Conservation (phyloP, 1,140 invertebrate species). For the Heliconius himera region DNA sequence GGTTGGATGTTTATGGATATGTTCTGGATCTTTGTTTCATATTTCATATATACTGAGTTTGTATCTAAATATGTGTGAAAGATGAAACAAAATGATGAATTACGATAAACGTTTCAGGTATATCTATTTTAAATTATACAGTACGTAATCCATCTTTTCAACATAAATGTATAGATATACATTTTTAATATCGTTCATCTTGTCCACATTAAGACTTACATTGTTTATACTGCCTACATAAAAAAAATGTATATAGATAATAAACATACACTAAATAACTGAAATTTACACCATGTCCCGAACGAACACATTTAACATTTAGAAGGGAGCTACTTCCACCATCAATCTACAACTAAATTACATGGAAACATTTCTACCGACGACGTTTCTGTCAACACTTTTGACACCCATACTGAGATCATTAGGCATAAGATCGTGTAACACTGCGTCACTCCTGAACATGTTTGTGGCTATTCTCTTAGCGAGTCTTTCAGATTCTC, state of each 20-base stretch:
- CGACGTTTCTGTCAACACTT: constrained; percentile 52
- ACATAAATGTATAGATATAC: not conserved
- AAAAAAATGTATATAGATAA: not conserved
- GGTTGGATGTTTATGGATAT: no score
- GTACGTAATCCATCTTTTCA: no score
- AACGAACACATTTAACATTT: not conserved
- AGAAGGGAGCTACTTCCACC: not conserved
- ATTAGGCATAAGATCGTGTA: constrained; percentile 77
- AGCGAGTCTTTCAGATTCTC: constrained; percentile 72
- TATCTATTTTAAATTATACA: no score
- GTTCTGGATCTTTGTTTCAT: no score
- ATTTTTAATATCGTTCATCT: not conserved
- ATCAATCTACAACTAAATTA: constrained; percentile 42
- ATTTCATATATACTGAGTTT: no score
- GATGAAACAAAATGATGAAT: not conserved
- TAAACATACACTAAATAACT: constrained; percentile 23
- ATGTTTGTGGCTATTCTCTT: constrained; percentile 75
- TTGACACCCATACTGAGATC: constrained; percentile 75
- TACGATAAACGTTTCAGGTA: not conserved
- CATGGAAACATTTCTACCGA: constrained; percentile 59
- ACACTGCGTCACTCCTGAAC: constrained; percentile 70
- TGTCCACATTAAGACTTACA: no score
- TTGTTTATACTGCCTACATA: not conserved
- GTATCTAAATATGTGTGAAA: no score
- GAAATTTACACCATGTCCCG: constrained; percentile 13